Evolutionary conservation across 1,140 invertebrate genomes (phyloP).

Genomic region (Argopecten irradians): DNA sequence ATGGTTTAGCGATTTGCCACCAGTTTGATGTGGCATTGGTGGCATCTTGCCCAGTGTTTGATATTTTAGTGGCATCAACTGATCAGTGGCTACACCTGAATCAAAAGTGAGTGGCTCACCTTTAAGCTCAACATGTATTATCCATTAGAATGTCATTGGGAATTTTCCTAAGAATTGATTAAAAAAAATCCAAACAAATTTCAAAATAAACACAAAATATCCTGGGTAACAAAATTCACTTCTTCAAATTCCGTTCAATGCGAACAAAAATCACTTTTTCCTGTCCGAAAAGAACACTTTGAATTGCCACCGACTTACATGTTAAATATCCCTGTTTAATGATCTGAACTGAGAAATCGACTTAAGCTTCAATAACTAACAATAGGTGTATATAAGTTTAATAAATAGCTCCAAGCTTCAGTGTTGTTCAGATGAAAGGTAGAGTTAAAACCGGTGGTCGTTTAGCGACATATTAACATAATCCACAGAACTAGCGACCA

Average conservation of each 20-base stretch:
- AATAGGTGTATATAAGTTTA: neutral
- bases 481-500: neutral
- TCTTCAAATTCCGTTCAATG: neutral
- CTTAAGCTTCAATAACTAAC: neutral
- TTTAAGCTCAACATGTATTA: neutral
- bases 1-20: neutral
- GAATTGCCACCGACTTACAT: neutral
- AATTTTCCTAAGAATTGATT: neutral
- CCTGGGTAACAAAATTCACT: neutral
- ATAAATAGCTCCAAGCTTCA: neutral
- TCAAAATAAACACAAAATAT: neutral
- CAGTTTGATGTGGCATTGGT: neutral
- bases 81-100: neutral
- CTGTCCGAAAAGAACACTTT: neutral
- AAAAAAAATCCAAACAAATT: neutral
- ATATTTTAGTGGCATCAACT: neutral
- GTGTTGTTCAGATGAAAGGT: neutral
- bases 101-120: neutral
- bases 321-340: neutral
- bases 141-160: neutral
- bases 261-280: neutral
- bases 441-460: neutral
- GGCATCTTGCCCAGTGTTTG: neutral
- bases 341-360: neutral
- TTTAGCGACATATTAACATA: constrained; percentile 19